A percentile compares a stretch with the other conserved stretches of the same genome.
phyloP scores from a whole-genome alignment of 2,888 invertebrate genomes.

The Bimastos eiseni region DNA sequence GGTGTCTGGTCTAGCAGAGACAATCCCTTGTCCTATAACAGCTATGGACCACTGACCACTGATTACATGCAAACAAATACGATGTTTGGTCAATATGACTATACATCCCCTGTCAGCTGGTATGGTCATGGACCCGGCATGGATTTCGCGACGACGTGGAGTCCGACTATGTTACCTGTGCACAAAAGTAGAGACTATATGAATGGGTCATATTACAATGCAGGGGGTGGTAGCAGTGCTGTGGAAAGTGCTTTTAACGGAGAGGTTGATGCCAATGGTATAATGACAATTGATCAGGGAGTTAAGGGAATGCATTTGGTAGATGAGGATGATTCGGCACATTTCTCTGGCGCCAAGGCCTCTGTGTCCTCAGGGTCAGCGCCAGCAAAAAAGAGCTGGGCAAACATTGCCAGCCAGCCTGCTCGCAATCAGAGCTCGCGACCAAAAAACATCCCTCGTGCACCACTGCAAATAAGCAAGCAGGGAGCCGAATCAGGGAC shows the following conservation, averaged over 20 bases:
- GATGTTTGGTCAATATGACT: conserved; percentile 1
- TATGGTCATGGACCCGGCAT: conserved; percentile 13
- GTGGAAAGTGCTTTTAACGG: not conserved
- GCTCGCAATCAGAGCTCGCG: conserved; percentile 77
- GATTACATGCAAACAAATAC: conserved; percentile 13
- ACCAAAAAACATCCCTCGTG: conserved; percentile 82
- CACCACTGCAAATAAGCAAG: conserved; percentile 73
- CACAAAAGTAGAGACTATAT: not conserved
- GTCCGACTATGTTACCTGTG: not conserved
- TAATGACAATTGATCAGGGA: conserved; percentile 7
- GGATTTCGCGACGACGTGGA: not conserved
- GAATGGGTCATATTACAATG: not conserved
- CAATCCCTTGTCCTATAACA: not conserved
- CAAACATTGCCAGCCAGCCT: conserved; percentile 92
- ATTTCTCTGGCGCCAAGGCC: not conserved
- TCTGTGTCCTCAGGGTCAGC: not conserved
- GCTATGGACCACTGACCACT: conserved; percentile 2
- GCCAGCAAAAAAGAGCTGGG: conserved; percentile 74
- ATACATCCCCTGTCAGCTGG: conserved; percentile 13
- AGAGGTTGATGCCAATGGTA: not conserved
- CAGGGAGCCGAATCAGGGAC: conserved; percentile 42
- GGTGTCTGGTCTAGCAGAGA: conserved; percentile 13
- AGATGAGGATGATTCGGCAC: not conserved
- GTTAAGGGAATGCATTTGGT: not conserved
- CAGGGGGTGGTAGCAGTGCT: not conserved